Percentiles rank a stretch among this genome's conserved stretches.
Evolutionary conservation across 2,113 vertebrate genomes (phyloP).

Genomic region (Notarius quadriscutis): DNA sequence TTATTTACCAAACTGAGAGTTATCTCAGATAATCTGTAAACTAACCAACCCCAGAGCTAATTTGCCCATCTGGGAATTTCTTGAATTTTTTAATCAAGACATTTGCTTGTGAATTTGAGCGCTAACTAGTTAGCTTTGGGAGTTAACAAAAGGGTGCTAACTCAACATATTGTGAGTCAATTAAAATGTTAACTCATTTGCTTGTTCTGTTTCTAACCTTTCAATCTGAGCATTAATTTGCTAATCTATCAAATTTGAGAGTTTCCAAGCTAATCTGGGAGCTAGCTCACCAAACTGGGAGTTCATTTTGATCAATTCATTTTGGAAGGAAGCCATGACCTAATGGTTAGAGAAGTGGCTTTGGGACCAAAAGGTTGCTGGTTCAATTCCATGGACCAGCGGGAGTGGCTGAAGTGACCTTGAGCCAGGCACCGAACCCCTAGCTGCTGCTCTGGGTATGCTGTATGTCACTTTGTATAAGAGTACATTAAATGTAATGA

Average conservation of each 20-base stretch:
- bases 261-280: neutral
- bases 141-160: neutral
- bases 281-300: neutral
- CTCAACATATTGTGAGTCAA: neutral
- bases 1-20: neutral
- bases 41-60: neutral
- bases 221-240: neutral
- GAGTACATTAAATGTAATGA: too few species aligned
- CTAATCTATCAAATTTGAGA: neutral
- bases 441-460: too few species aligned
- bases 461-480: too few species aligned
- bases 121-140: neutral
- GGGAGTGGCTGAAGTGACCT: too few species aligned
- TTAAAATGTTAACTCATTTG: neutral
- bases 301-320: too few species aligned
- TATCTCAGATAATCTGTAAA: neutral
- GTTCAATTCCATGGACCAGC: too few species aligned
- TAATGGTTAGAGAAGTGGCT: too few species aligned
- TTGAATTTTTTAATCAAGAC: neutral
- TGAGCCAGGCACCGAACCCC: too few species aligned
- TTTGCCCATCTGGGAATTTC: neutral
- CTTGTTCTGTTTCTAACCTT: neutral
- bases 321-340: too few species aligned
- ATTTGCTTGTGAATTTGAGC: neutral
- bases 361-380: too few species aligned